Base-by-base conservation (phyloP, 2,888 invertebrate genomes). In the Cryptosula pallasiana region DNA sequence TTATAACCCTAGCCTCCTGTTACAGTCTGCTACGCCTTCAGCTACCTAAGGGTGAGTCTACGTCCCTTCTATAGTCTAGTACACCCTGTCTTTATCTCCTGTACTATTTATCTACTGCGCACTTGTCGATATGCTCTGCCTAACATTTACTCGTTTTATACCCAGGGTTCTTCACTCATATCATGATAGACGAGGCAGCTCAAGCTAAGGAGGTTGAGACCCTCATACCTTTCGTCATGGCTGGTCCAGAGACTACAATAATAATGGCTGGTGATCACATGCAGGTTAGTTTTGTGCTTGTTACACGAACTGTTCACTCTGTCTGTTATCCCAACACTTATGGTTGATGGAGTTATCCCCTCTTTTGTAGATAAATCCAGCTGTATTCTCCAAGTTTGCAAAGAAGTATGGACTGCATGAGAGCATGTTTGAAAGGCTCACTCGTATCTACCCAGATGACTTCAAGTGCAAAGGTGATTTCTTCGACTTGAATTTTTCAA, bases 141-240 rank as follows among this genome's bases (percentile, higher is more conserved):
- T n/a, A n/a, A n/a, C n/a, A n/a, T 23, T 70, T 69, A 23, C 16
- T 5, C 45, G 45, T 34, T 69, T 69, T 69, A 29, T 29, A 27
- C 73, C 2, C 76, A 88, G 87, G 88, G 57, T 88, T 88, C 77
- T 91, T 92, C 79, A 91, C 91, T 0, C 93, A 93, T 83, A 91
- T 93, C 75, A 88, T 93, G 73, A 86, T 93, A 71, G 93, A 93
- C 82, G 93, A 93, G 86, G 93, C 93, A 0, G 93, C 93, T 0
- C 93, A 93, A 82, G 92, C 92, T 0, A 89, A 92, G 87, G 93
- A 93, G 84, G 91, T 91, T 84, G 93, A 93, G 83, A 91, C 91
- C 0, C 88, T 93, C 20, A 91, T 91, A 85, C 92, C 93, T 0
- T 81, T 93, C 72, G 90, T 91, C 0, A 81, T 92, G 73, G 92